Conservation (phyloP, 2,797 vertebrate genomes). For the Austrolebias charrua region DNA sequence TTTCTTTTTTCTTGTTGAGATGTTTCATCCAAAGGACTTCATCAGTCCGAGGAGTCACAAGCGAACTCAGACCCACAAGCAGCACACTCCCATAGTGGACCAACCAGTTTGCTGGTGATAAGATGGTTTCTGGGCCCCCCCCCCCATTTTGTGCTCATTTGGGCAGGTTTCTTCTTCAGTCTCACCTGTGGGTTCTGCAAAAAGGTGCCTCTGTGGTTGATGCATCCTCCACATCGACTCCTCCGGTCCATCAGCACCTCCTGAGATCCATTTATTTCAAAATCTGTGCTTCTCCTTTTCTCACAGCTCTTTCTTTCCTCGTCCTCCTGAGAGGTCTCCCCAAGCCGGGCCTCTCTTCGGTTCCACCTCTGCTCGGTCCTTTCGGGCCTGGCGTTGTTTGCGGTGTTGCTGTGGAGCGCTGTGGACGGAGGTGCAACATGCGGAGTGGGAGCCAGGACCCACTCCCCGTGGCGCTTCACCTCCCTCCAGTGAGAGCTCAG, state of each 20-base stretch:
- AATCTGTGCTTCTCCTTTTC: background rate
- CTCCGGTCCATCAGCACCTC: slow-evolving; percentile 68
- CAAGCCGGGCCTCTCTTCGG: too few species aligned
- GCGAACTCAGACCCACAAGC: too few species aligned
- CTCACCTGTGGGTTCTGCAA: slow-evolving; percentile 84
- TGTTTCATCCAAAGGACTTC: too few species aligned
- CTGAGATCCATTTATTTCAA: slow-evolving; percentile 41
- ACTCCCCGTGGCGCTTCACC: slow-evolving; percentile 70
- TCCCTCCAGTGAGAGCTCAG: slow-evolving; percentile 78
- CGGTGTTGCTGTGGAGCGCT: slow-evolving; percentile 6
- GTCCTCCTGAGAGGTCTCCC: slow-evolving; percentile 59
- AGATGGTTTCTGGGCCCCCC: too few species aligned
- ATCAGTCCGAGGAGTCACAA: too few species aligned
- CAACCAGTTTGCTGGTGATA: too few species aligned
- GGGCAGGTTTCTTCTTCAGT: background rate
- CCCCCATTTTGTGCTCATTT: background rate
- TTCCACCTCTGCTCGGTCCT: slow-evolving; percentile 53
- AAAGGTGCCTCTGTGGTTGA: slow-evolving; percentile 84
- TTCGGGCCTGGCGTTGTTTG: slow-evolving; percentile 8
- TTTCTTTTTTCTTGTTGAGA: too few species aligned
- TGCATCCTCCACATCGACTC: slow-evolving; percentile 84
- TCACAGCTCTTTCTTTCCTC: slow-evolving; percentile 9
- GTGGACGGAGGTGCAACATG: slow-evolving; percentile 4
- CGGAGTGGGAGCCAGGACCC: slow-evolving; percentile 57
- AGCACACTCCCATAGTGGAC: too few species aligned